phyloP scores from a whole-genome alignment of 2,888 invertebrate genomes.

The Celastrina argiolus region DNA sequence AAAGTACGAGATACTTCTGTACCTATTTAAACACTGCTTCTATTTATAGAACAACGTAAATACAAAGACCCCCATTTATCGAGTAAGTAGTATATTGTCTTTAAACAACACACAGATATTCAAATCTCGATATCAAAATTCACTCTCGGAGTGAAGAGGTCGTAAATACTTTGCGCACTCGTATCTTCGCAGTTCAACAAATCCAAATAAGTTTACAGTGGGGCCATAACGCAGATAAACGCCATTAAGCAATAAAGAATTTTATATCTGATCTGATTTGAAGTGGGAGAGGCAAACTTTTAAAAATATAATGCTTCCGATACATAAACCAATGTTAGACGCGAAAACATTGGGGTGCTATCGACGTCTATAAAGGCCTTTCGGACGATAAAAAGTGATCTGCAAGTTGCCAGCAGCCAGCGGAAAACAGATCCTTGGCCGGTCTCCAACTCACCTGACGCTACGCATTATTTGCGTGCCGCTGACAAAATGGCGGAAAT shows the following conservation, averaged over 20 bases:
- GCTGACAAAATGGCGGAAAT: not conserved
- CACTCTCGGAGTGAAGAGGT: constrained; percentile 4
- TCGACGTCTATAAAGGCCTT: constrained; percentile 76
- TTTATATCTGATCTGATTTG: constrained; percentile 36
- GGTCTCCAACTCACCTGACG: constrained; percentile 70
- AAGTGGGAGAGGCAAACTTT: constrained; percentile 56
- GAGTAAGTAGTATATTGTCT: not conserved
- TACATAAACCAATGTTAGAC: constrained; percentile 74
- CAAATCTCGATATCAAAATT: constrained; percentile 13
- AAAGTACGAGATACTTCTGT: no score
- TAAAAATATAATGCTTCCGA: constrained; percentile 73
- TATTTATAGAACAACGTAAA: no score
- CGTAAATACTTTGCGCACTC: constrained; percentile 11
- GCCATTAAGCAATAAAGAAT: constrained; percentile 36
- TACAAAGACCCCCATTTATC: no score
- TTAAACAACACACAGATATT: constrained; percentile 11
- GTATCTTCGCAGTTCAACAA: constrained; percentile 19
- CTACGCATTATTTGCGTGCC: constrained; percentile 36
- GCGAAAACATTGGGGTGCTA: constrained; percentile 68
- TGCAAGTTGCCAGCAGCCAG: constrained; percentile 73
- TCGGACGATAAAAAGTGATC: constrained; percentile 78
- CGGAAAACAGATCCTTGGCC: constrained; percentile 74
- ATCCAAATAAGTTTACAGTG: constrained; percentile 20
- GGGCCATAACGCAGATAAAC: constrained; percentile 31
- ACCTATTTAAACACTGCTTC: no score